Evolutionary conservation across 2,113 vertebrate genomes (phyloP).

Genomic region (Grus americana): DNA sequence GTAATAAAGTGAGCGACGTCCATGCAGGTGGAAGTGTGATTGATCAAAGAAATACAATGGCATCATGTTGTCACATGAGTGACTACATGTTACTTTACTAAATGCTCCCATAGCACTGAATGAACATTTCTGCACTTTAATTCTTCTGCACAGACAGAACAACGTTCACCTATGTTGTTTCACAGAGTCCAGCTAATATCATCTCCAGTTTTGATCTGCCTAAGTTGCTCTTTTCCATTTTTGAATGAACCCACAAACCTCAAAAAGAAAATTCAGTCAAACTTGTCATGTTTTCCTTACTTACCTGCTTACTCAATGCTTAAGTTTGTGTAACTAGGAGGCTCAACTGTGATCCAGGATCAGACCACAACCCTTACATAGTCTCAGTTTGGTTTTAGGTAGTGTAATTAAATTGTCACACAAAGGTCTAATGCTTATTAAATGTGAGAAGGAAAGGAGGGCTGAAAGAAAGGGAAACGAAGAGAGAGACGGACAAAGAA

Average conservation of each 20-base stretch:
- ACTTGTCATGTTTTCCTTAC: background rate
- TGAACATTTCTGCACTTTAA: background rate
- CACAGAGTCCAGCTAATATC: background rate
- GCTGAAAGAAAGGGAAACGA: background rate
- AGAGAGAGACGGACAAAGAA: background rate
- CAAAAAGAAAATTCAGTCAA: background rate
- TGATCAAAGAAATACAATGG: background rate
- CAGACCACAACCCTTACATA: background rate
- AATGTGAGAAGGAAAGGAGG: background rate
- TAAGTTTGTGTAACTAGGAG: background rate
- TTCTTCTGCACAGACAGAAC: background rate
- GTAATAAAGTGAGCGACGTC: background rate
- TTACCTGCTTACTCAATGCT: background rate
- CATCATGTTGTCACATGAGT: background rate
- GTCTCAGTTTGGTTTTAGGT: background rate
- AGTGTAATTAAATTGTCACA: slow-evolving; percentile 24
- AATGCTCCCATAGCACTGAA: background rate
- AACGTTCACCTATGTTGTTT: background rate
- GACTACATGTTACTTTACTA: background rate
- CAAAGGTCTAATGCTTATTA: background rate
- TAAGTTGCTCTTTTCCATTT: background rate
- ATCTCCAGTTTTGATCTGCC: background rate
- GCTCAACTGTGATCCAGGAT: background rate
- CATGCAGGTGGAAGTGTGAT: background rate
- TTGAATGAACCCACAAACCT: background rate